Evolutionary conservation across 1,140 invertebrate genomes (phyloP).

Genomic region (Akabosia matsudoensis): DNA sequence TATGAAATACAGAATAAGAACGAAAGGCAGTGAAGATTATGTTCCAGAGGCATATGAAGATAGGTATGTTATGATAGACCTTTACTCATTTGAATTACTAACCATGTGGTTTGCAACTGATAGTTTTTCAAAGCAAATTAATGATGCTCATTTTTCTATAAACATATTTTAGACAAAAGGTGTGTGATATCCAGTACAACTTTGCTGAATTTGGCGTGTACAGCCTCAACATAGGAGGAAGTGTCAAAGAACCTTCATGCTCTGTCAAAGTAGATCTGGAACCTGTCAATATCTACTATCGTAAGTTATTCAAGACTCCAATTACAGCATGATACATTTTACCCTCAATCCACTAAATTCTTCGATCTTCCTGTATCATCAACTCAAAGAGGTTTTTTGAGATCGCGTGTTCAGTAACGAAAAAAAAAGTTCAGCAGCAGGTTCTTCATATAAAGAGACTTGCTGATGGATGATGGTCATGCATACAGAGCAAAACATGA

Average conservation of each 20-base stretch:
- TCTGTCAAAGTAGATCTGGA: slow-evolving; percentile 50
- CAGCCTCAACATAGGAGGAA: slow-evolving; percentile 55
- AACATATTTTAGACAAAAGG: not conserved
- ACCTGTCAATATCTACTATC: slow-evolving; percentile 68
- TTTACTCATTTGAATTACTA: not conserved
- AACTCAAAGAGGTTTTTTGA: no score
- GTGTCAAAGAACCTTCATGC: not conserved
- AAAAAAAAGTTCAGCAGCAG: no score
- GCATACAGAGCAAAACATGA: not conserved
- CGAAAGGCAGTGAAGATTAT: slow-evolving; percentile 10
- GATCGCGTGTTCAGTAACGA: no score
- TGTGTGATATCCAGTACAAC: slow-evolving; percentile 10
- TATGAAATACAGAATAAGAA: slow-evolving; percentile 39
- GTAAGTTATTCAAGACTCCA: slow-evolving; percentile 55
- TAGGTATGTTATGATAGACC: not conserved
- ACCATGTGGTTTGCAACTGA: no score
- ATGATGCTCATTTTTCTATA: no score
- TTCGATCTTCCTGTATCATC: no score
- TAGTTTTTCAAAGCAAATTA: no score
- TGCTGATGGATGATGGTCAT: not conserved
- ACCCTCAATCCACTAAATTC: no score
- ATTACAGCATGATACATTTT: not conserved
- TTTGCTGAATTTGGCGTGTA: slow-evolving; percentile 73
- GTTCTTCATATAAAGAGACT: no score
- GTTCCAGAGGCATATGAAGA: slow-evolving; percentile 20